These are phyloP conservation scores for Chrysolina haemoptera DNA, from an alignment of 2,888 invertebrate genomes.

Conservation along the genomic window DNA sequence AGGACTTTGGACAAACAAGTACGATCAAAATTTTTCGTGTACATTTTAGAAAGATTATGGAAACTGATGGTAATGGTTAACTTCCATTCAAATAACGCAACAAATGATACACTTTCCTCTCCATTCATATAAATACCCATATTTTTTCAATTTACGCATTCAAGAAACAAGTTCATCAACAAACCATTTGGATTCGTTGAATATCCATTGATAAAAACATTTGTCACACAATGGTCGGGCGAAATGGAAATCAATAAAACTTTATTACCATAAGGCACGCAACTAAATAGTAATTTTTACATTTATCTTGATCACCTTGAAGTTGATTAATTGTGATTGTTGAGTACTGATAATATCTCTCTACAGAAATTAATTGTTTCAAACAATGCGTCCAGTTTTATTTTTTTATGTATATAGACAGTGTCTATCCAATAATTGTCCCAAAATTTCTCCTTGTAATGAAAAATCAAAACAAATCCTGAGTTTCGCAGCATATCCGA, in stretches of 20 bases:
- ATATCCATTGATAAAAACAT: neutral
- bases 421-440: too few species aligned
- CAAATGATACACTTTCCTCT: too few species aligned
- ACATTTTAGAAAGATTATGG: too few species aligned
- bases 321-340: conserved; percentile 11
- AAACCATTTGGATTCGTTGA: neutral
- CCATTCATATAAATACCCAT: too few species aligned
- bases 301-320: conserved; percentile 8
- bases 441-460: too few species aligned
- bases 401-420: neutral
- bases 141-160: neutral
- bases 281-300: neutral
- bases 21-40: too few species aligned
- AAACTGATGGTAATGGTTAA: too few species aligned
- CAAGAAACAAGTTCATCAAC: neutral
- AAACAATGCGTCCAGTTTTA: neutral
- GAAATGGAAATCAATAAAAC: neutral
- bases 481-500: too few species aligned
- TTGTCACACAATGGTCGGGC: neutral
- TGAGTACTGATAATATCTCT: neutral
- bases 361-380: neutral
- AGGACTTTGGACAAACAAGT: too few species aligned
- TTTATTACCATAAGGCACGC: neutral
- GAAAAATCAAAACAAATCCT: too few species aligned
- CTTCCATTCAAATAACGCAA: too few species aligned